Percentiles rank a stretch among this genome's conserved stretches.
These are phyloP conservation scores for Drosophila vallismaia DNA, from an alignment of 2,888 invertebrate genomes.

Conservation along the genomic window DNA sequence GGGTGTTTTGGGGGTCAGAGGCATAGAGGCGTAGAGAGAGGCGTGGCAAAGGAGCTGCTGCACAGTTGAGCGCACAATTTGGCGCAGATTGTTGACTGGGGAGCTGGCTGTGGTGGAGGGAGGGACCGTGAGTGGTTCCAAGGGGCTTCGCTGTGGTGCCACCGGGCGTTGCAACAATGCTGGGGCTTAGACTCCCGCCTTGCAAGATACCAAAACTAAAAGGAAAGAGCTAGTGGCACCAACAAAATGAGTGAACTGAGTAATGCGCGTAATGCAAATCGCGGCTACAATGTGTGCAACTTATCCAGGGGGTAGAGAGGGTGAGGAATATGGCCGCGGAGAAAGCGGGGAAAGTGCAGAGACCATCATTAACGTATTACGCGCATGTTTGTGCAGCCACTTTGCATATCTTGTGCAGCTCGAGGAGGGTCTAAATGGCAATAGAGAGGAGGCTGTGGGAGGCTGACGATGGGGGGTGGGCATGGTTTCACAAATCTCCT, in stretches of 20 bases:
- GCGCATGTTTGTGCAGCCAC: slow-evolving; percentile 66
- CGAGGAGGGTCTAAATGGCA: slow-evolving; percentile 15
- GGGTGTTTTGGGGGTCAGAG: slow-evolving; percentile 4
- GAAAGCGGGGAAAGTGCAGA: slow-evolving; percentile 7
- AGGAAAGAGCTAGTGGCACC: slow-evolving; percentile 28
- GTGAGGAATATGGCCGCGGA: not conserved
- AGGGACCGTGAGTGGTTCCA: slow-evolving; percentile 11
- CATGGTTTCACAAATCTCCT: not conserved
- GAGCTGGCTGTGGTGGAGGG: slow-evolving; percentile 6
- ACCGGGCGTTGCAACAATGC: slow-evolving; percentile 21
- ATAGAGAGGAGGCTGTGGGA: not conserved
- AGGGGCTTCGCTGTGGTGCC: slow-evolving; percentile 3
- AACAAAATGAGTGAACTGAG: slow-evolving; percentile 57
- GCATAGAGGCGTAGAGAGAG: too few species aligned
- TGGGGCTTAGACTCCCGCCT: slow-evolving; percentile 49
- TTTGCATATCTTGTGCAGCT: slow-evolving; percentile 56
- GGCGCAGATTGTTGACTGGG: slow-evolving; percentile 63
- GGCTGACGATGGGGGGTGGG: not conserved
- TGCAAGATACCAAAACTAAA: slow-evolving; percentile 39
- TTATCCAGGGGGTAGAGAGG: slow-evolving; percentile 5
- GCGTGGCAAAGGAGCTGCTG: slow-evolving; percentile 1
- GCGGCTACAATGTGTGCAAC: slow-evolving; percentile 66
- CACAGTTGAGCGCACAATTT: slow-evolving; percentile 75
- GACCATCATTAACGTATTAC: slow-evolving; percentile 73
- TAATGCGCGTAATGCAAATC: slow-evolving; percentile 72